Base-by-base conservation (phyloP, 2,113 vertebrate genomes). In the Tragelaphus buxtoni region DNA sequence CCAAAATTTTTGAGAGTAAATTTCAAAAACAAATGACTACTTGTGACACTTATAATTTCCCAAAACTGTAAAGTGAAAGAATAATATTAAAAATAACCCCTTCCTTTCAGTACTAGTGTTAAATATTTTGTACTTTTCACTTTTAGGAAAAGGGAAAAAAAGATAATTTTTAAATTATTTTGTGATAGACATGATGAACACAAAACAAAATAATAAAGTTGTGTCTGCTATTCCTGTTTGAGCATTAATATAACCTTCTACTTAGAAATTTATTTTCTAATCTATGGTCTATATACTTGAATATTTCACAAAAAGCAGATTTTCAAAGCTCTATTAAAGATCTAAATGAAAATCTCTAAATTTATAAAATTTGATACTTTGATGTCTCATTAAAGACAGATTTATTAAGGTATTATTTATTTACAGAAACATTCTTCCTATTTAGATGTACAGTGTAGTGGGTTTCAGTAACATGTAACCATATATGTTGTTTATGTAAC, bases 1-100 rank as follows among this genome's bases (percentile, higher is more conserved):
- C 32, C 24, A 63, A 26, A 55, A 30, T 87, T 90, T 79, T 92
- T 55, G 28, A 76, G 18, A 91, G 35, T 72, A 61, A 18, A 91
- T 84, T 91, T 95, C 4, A 35, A 88, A 97, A 95, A 39, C 58
- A 82, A 93, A 20, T 63, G 60, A 92, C 76, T 87, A 28, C 28
- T 79, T 85, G 32, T 80, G 79, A 63, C 11, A 88, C 61, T 93
- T 91, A 24, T 60, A 63, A 69, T 56, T 61, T 84, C 30, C 17
- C 49, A 47, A 65, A 86, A 92, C 7, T 76, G 1, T 82, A 81
- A 91, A 55, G 26, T 65, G 63, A 90, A 60, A 80, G 79, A 92
- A 49, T 26, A 55, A 74, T 95, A 90, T 65, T 94, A 26, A 91
- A 85, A 61, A 55, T 49, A 84, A 47, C 82, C 8, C 45, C 13